Evolutionary conservation across 2,113 vertebrate genomes (phyloP).

Genomic region (Muscicapa adusta): DNA sequence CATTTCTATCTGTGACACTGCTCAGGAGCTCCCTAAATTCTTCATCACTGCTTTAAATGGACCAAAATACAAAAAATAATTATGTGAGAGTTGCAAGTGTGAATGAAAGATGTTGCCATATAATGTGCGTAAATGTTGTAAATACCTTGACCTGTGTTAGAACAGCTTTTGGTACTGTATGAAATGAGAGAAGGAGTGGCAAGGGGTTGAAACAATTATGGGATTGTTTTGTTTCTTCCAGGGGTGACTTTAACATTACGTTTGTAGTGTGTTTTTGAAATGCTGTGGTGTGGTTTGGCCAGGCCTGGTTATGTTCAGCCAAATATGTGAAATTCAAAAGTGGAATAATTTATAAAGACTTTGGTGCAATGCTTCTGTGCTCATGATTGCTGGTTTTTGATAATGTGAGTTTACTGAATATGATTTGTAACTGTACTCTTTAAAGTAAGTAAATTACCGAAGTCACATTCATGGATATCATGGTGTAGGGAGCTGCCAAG

Average conservation of each 20-base stretch:
- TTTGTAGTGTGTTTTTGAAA: constrained; percentile 1
- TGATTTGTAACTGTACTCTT: not conserved
- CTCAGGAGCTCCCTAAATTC: not conserved
- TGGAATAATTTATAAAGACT: not conserved
- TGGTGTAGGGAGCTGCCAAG: rapidly evolving
- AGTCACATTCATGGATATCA: not conserved
- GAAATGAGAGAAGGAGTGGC: not conserved
- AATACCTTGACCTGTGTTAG: not conserved
- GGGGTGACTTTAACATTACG: not conserved
- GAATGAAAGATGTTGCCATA: not conserved
- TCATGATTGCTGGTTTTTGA: not conserved
- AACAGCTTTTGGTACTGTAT: not conserved
- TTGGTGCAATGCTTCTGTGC: not conserved
- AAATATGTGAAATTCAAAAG: not conserved
- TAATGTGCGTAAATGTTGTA: not conserved
- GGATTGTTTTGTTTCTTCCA: constrained; percentile 23
- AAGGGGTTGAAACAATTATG: not conserved
- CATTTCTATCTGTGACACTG: not conserved
- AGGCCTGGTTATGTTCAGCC: not conserved
- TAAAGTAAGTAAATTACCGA: not conserved
- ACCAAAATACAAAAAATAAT: not conserved
- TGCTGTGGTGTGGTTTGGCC: not conserved
- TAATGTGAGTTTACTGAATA: not conserved
- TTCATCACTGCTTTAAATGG: not conserved
- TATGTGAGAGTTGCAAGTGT: not conserved